Evolutionary conservation across 1,140 invertebrate genomes (phyloP).

Genomic region (honey bee (Apis mellifera)): DNA sequence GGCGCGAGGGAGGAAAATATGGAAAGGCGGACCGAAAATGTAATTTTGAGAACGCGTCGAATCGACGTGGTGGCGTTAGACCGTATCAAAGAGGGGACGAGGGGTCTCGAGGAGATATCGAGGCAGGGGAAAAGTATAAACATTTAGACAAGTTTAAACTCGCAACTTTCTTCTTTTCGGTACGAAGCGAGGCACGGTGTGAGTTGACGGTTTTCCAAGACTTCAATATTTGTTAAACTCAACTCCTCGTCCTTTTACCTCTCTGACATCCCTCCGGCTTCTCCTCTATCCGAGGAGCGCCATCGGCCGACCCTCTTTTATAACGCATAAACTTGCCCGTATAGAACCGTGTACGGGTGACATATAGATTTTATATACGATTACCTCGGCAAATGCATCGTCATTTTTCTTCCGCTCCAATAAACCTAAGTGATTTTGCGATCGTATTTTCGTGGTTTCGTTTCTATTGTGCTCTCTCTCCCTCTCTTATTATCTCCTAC

Average conservation of each 20-base stretch:
- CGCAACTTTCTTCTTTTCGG: slow-evolving; percentile 63
- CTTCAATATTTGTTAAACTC: slow-evolving; percentile 76
- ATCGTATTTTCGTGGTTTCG: slow-evolving; percentile 72
- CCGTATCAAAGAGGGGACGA: slow-evolving; percentile 23
- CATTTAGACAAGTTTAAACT: slow-evolving; percentile 74
- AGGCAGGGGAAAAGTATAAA: slow-evolving; percentile 67
- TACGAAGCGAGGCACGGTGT: slow-evolving; percentile 52
- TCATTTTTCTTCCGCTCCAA: slow-evolving; percentile 64
- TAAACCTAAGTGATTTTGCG: slow-evolving; percentile 76
- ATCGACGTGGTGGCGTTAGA: slow-evolving; percentile 40
- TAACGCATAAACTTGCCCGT: slow-evolving; percentile 70
- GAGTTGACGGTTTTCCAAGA: slow-evolving; percentile 61
- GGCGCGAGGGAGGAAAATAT: slow-evolving; percentile 48
- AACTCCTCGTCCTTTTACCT: slow-evolving; percentile 40
- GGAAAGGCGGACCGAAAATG: slow-evolving; percentile 48
- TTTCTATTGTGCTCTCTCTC: slow-evolving; percentile 64
- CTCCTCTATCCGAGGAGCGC: slow-evolving; percentile 50
- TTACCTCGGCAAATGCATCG: slow-evolving; percentile 64
- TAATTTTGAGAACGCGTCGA: slow-evolving; percentile 54
- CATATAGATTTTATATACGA: slow-evolving; percentile 74
- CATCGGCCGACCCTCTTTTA: slow-evolving; percentile 66
- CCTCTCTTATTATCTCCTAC: too few species aligned
- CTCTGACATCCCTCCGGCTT: slow-evolving; percentile 43
- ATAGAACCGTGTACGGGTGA: slow-evolving; percentile 61
- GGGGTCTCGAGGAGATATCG: slow-evolving; percentile 63